Conservation (phyloP, 2,797 vertebrate genomes). For the Cryptoblepharus egeriae region DNA sequence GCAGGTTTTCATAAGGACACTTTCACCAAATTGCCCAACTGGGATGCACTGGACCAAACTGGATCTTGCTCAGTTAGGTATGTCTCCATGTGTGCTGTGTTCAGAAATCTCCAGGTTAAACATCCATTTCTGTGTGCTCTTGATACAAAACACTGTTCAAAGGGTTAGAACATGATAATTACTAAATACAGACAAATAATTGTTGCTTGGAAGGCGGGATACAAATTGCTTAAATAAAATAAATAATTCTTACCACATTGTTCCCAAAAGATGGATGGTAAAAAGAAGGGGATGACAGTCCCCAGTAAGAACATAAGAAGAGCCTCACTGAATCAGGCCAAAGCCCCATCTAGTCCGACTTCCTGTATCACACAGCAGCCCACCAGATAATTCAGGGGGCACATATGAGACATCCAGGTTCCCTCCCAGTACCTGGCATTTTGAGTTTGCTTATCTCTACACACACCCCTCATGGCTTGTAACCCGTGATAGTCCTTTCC, state of each 20-base stretch:
- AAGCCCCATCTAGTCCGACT: too few species aligned
- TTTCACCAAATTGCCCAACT: slow-evolving; percentile 89
- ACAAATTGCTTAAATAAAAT: too few species aligned
- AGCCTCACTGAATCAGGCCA: too few species aligned
- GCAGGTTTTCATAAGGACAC: slow-evolving; percentile 87
- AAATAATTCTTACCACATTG: background rate
- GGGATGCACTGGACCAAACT: slow-evolving; percentile 93
- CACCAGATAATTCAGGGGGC: too few species aligned
- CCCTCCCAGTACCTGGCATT: too few species aligned
- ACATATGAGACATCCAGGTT: too few species aligned
- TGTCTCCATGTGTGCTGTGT: slow-evolving; percentile 30
- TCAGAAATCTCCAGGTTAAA: background rate
- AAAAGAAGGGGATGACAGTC: background rate
- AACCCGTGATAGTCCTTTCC: too few species aligned
- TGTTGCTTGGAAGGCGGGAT: background rate
- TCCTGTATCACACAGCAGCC: too few species aligned
- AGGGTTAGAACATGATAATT: background rate
- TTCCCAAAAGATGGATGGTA: background rate
- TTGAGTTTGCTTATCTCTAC: too few species aligned
- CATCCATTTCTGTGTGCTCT: slow-evolving; percentile 5
- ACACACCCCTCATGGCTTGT: too few species aligned
- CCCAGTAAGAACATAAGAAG: too few species aligned
- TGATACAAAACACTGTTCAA: background rate
- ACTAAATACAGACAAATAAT: background rate
- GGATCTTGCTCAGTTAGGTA: slow-evolving; percentile 96